Conservation (phyloP, 2,113 vertebrate species). For the Pituophis catenifer region DNA sequence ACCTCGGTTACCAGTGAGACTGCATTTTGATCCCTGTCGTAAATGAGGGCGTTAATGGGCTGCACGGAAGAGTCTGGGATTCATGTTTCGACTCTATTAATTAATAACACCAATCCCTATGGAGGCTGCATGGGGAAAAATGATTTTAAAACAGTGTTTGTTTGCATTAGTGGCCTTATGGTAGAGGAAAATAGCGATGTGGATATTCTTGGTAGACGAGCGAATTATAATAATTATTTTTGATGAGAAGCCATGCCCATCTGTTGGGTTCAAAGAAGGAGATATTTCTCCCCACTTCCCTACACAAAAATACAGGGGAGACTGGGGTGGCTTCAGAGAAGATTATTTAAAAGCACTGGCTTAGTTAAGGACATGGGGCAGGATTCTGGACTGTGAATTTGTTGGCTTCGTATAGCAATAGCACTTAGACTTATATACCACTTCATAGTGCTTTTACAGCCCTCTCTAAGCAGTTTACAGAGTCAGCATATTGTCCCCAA, state of each 20-base stretch:
- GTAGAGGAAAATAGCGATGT: background rate
- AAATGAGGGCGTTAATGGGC: constrained; percentile 20
- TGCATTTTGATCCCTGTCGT: constrained; percentile 26
- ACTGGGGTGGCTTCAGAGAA: background rate
- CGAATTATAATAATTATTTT: background rate
- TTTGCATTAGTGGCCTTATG: background rate
- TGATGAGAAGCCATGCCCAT: background rate
- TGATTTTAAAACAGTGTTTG: background rate
- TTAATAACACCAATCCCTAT: background rate
- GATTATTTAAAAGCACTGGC: background rate
- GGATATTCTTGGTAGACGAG: background rate
- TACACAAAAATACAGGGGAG: background rate
- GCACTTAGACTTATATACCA: too few relatives aligned
- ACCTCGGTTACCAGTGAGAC: constrained; percentile 12
- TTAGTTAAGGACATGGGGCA: background rate
- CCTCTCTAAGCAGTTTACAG: too few relatives aligned
- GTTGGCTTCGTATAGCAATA: background rate
- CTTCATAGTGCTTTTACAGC: too few relatives aligned
- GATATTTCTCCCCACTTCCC: background rate
- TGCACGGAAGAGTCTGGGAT: background rate
- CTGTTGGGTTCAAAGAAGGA: background rate
- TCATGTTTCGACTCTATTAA: background rate
- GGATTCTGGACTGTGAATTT: background rate
- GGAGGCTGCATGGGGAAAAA: background rate
- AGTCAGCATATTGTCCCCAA: too few relatives aligned